These are phyloP conservation scores for Diploscapter pachys DNA, from an alignment of 1,140 invertebrate genomes.

Conservation along the genomic window DNA sequence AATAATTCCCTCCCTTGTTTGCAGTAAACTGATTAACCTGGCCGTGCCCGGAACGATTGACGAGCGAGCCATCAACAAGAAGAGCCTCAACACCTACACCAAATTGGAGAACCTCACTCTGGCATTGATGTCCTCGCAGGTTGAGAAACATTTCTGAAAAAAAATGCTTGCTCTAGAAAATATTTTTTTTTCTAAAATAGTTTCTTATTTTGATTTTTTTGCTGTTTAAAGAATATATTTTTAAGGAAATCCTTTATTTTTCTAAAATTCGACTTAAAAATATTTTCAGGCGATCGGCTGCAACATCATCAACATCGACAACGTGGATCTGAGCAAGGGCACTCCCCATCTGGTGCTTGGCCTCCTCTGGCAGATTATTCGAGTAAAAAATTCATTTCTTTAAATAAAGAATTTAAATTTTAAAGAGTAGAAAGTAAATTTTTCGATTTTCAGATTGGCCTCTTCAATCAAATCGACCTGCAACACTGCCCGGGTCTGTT, in stretches of 20 bases:
- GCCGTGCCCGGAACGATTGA: slow-evolving; percentile 98
- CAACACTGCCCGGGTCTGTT: slow-evolving; percentile 92
- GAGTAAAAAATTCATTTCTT: slow-evolving; percentile 61
- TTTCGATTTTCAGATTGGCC: slow-evolving; percentile 72
- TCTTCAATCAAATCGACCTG: slow-evolving; percentile 95
- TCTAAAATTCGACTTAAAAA: not conserved
- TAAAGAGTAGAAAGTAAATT: not conserved
- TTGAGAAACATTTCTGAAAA: not conserved
- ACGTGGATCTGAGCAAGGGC: slow-evolving; percentile 86
- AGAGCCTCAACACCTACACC: slow-evolving; percentile 83
- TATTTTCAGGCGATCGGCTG: slow-evolving; percentile 84
- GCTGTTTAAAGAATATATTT: too few relatives aligned
- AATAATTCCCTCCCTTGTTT: slow-evolving; percentile 44
- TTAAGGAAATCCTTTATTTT: not conserved
- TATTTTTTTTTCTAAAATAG: too few relatives aligned
- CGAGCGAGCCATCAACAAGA: slow-evolving; percentile 93
- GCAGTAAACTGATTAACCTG: slow-evolving; percentile 96
- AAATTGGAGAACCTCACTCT: slow-evolving; percentile 93
- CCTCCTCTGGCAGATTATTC: slow-evolving; percentile 96
- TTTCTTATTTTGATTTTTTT: too few relatives aligned
- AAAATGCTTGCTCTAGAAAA: too few relatives aligned
- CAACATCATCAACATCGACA: slow-evolving; percentile 97
- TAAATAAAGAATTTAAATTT: not conserved
- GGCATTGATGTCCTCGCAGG: slow-evolving; percentile 79
- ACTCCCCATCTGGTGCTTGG: slow-evolving; percentile 92